Conservation (phyloP, 92 coral and sea anemone genomes). For the Actinostola sp. region DNA sequence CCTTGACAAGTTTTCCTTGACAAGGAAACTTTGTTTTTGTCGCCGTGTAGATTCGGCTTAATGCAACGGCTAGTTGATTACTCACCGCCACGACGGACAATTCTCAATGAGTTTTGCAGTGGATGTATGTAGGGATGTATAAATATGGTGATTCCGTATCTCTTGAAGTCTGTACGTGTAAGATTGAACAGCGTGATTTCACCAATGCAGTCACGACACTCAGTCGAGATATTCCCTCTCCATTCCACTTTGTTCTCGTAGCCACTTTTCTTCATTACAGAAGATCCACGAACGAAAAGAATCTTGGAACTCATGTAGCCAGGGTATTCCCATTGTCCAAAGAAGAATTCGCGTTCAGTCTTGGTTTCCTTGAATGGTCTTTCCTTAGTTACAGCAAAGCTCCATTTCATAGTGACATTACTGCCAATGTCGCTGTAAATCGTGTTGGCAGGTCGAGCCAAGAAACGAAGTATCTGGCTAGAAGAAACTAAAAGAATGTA, state of each 20-base stretch:
- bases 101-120: background rate
- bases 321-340: constrained; percentile 10
- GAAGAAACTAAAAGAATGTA: no score
- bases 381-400: background rate
- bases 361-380: background rate
- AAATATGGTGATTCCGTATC: constrained; percentile 5
- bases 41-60: no score
- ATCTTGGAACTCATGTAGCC: constrained; percentile 3
- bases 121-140: background rate
- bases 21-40: no score
- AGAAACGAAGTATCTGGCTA: no score
- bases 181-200: background rate
- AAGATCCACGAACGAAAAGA: background rate
- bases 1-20: no score
- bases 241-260: constrained; percentile 11
- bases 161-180: background rate
- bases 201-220: background rate
- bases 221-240: constrained; percentile 9
- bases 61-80: no score
- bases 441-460: background rate
- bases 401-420: background rate
- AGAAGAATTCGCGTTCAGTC: background rate
- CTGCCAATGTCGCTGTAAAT: background rate
- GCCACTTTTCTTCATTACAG: background rate
- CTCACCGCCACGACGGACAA: background rate